phyloP scores from a whole-genome alignment of 2,113 vertebrate genomes.

The Cyprinodon tularosa region DNA sequence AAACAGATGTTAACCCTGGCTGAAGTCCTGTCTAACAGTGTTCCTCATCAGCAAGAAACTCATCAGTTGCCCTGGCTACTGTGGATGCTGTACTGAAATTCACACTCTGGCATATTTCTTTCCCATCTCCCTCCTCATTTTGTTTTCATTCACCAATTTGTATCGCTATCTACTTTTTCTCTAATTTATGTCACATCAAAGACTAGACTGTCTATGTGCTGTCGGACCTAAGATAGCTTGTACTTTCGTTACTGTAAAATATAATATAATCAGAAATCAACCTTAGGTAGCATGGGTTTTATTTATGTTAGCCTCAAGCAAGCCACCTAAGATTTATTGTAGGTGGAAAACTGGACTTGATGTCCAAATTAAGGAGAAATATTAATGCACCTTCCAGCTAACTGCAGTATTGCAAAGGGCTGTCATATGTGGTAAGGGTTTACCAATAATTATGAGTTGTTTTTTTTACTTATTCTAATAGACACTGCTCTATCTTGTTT shows the following conservation, averaged over 20 bases:
- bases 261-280: constrained; percentile 8
- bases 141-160: constrained; percentile 11
- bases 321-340: constrained; percentile 6
- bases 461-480: not conserved
- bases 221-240: not conserved
- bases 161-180: constrained; percentile 7
- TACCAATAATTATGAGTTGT: constrained; percentile 17
- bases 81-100: constrained; percentile 26
- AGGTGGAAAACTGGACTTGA: constrained; percentile 3
- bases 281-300: not conserved
- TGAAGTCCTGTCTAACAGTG: constrained; percentile 43
- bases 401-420: constrained; percentile 31
- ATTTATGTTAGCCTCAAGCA: not conserved
- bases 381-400: constrained; percentile 32
- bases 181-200: not conserved
- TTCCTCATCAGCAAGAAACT: constrained; percentile 42
- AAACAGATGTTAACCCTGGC: constrained; percentile 38
- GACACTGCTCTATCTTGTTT: constrained; percentile 15
- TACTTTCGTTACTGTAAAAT: not conserved
- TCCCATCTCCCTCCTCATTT: constrained; percentile 27
- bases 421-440: constrained; percentile 41
- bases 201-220: not conserved
- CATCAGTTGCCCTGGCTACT: constrained; percentile 27
- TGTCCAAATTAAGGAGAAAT: constrained; percentile 34
- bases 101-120: not conserved